Conservation (phyloP, 2,888 invertebrate genomes). For the Melinopterus prodromus region DNA sequence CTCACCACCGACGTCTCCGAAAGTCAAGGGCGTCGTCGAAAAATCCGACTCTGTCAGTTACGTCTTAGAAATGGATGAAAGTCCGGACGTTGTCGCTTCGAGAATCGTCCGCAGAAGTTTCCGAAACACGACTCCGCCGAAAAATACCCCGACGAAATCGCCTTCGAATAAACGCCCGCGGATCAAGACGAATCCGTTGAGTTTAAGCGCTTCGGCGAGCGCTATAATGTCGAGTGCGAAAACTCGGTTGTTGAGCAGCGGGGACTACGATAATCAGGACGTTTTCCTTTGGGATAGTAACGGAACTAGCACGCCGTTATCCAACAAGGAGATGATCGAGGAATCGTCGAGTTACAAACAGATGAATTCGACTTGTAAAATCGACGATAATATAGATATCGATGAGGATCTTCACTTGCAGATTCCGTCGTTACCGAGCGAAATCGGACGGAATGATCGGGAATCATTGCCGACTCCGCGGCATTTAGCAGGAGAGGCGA, state of each 20-base stretch:
- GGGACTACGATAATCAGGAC: conserved; percentile 45
- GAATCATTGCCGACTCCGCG: conserved; percentile 62
- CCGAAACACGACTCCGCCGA: conserved; percentile 63
- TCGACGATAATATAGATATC: conserved; percentile 46
- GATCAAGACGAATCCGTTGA: conserved; percentile 55
- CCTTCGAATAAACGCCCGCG: conserved; percentile 60
- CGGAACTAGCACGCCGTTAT: conserved; percentile 46
- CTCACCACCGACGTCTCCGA: conserved; percentile 74
- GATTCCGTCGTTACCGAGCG: conserved; percentile 58
- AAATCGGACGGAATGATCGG: conserved; percentile 48
- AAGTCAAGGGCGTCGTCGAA: conserved; percentile 84
- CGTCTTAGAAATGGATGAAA: conserved; percentile 81
- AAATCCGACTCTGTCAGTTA: conserved; percentile 88
- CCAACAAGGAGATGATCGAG: conserved; percentile 34
- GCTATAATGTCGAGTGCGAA: conserved; percentile 56
- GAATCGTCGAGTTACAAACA: conserved; percentile 44
- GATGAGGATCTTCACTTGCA: conserved; percentile 51
- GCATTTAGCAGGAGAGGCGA: conserved; percentile 74
- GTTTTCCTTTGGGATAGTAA: conserved; percentile 46
- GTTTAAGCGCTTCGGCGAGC: conserved; percentile 65
- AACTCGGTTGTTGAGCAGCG: conserved; percentile 56
- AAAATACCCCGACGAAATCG: conserved; percentile 53
- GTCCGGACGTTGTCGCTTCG: conserved; percentile 75
- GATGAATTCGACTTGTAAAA: conserved; percentile 30
- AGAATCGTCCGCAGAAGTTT: conserved; percentile 76